Evolutionary conservation across 2,888 invertebrate genomes (phyloP).

Genomic region (Xylocampa areola): DNA sequence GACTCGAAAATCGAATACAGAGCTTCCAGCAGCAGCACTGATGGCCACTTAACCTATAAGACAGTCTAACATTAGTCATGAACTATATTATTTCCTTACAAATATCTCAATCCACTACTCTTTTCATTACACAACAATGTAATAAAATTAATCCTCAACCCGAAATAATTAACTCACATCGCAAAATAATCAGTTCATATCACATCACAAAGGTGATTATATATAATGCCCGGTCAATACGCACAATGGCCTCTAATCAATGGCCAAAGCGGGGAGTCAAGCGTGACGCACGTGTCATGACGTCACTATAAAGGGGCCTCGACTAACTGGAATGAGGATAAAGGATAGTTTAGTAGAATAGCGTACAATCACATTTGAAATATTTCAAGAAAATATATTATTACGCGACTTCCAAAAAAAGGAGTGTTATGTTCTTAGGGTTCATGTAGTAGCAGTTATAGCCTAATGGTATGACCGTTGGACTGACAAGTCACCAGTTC

Average conservation of each 20-base stretch:
- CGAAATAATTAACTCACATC: neutral
- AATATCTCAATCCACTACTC: too few species aligned
- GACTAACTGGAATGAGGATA: slow-evolving; percentile 34
- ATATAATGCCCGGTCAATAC: slow-evolving; percentile 27
- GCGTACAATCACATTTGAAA: neutral
- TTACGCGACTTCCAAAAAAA: too few species aligned
- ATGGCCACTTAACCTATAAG: too few species aligned
- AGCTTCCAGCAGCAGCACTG: too few species aligned
- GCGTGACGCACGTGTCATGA: slow-evolving; percentile 50
- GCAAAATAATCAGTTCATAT: slow-evolving; percentile 30
- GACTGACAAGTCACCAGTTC: too few species aligned
- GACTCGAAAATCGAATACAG: too few species aligned
- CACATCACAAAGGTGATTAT: slow-evolving; percentile 29
- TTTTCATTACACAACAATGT: neutral
- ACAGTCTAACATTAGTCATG: too few species aligned
- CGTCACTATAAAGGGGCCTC: slow-evolving; percentile 34
- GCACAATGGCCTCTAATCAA: slow-evolving; percentile 56
- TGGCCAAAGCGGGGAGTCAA: slow-evolving; percentile 30
- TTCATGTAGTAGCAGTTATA: too few species aligned
- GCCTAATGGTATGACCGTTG: too few species aligned
- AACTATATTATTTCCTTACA: too few species aligned
- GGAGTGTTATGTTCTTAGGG: too few species aligned
- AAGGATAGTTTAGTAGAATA: neutral
- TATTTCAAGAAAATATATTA: too few species aligned
- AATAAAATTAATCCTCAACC: slow-evolving; percentile 1